Conservation (phyloP, 53 echinoderm and acorn worm genomes). For the Hippasteria phrygiana region DNA sequence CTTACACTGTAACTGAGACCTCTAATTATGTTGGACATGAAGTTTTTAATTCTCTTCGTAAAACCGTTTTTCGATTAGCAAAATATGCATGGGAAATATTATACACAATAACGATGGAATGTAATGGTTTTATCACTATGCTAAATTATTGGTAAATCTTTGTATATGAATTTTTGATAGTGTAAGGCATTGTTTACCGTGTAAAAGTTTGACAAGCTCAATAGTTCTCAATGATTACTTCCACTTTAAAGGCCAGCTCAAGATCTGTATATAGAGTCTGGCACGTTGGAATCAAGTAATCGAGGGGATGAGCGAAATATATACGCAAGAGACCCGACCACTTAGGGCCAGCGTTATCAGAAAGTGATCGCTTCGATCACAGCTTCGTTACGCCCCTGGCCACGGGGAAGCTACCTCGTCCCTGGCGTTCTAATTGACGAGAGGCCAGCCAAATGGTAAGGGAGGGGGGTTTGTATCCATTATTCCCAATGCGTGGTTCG, state of each 20-base stretch:
- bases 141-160: no score
- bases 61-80: no score
- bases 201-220: no score
- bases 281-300: not conserved
- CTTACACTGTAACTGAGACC: no score
- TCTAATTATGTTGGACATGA: no score
- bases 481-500: not conserved
- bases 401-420: not conserved
- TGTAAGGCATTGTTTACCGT: no score
- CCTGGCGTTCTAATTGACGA: conserved; percentile 9
- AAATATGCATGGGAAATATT: no score
- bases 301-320: not conserved
- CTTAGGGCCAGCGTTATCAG: not conserved
- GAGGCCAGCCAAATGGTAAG: not conserved
- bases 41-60: no score
- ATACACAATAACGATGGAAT: no score
- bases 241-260: not conserved
- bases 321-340: conserved; percentile 6
- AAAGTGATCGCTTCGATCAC: conserved; percentile 29
- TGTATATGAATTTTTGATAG: no score
- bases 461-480: not conserved
- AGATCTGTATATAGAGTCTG: not conserved
- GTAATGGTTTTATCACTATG: no score
- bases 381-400: conserved; percentile 36
- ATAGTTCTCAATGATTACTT: no score